These are phyloP conservation scores for Phasianus colchicus DNA, from an alignment of 2,113 vertebrate genomes.

Conservation along the genomic window DNA sequence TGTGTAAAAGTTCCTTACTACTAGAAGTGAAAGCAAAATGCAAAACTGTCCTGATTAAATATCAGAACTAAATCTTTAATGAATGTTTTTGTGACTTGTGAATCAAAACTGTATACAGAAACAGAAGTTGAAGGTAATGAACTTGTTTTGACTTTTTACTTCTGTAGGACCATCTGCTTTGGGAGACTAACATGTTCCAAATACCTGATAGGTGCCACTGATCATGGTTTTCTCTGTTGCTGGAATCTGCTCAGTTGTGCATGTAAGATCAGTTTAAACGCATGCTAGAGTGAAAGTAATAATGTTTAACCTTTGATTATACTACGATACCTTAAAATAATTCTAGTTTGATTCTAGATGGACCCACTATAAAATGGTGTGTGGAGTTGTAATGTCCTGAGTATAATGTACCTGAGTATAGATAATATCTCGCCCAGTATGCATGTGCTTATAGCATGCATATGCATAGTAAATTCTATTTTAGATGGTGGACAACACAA, in stretches of 20 bases:
- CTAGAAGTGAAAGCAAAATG: neutral
- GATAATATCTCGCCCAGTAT: fast-evolving
- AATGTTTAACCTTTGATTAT: neutral
- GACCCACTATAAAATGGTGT: neutral
- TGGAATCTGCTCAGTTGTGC: constrained; percentile 97
- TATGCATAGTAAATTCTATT: neutral
- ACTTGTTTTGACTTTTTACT: constrained; percentile 45
- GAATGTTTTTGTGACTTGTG: neutral
- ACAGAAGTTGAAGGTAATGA: neutral
- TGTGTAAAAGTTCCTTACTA: neutral
- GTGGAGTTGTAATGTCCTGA: neutral
- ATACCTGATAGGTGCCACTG: constrained; percentile 90
- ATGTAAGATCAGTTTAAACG: constrained; percentile 77
- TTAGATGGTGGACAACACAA: fast-evolving
- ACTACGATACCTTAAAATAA: neutral
- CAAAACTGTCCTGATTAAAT: neutral
- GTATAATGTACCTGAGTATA: neutral
- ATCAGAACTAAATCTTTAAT: neutral
- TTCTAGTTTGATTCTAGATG: neutral
- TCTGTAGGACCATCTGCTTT: constrained; percentile 90
- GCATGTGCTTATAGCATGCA: neutral
- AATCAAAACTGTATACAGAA: neutral
- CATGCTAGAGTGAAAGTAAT: neutral
- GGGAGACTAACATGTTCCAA: constrained; percentile 91
- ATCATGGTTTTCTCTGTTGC: constrained; percentile 87